Conservation (phyloP, 2,797 vertebrate genomes). For the Manis pentadactyla region DNA sequence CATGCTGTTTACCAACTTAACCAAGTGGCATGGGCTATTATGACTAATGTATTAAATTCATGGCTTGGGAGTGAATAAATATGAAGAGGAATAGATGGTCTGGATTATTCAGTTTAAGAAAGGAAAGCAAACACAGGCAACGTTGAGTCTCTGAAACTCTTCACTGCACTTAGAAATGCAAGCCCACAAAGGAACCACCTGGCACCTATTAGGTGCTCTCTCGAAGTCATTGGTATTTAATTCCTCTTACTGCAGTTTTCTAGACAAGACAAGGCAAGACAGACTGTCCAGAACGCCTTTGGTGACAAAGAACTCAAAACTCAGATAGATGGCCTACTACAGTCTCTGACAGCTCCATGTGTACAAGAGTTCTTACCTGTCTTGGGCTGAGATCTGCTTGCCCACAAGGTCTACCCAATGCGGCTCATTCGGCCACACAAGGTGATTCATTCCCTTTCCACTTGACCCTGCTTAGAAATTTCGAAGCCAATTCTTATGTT, state of each 20-base stretch:
- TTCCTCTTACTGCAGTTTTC: neutral
- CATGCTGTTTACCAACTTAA: constrained; percentile 53
- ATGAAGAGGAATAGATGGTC: neutral
- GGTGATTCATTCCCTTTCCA: neutral
- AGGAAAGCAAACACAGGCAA: neutral
- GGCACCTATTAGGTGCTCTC: neutral
- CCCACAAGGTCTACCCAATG: neutral
- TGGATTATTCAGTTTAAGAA: neutral
- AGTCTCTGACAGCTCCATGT: neutral
- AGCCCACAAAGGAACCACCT: neutral
- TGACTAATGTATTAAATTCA: neutral
- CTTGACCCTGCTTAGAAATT: neutral
- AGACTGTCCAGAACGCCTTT: neutral
- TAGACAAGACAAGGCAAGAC: neutral
- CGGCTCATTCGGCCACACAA: neutral
- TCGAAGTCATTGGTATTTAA: neutral
- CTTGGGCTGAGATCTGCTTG: neutral
- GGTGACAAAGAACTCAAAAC: neutral
- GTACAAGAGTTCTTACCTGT: neutral
- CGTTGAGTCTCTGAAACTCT: neutral
- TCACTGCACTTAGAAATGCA: neutral
- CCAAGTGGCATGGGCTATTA: neutral
- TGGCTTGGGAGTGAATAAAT: neutral
- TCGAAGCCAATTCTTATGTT: neutral
- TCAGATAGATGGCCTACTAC: neutral